Evolutionary conservation across 2,113 vertebrate genomes (phyloP).

Genomic region (Azemiops feae): DNA sequence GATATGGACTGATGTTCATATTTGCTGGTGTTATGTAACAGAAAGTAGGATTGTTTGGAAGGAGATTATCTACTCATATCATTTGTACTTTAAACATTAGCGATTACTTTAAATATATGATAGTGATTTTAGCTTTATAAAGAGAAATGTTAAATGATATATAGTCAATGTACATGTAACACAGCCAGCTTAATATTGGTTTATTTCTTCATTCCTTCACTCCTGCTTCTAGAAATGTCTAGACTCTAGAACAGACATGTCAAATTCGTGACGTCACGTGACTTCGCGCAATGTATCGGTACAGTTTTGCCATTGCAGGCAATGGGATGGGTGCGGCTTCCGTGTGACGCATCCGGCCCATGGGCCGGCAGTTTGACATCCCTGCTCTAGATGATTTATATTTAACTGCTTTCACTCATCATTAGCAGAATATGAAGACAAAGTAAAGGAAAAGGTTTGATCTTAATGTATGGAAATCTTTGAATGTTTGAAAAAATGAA

Average conservation of each 20-base stretch:
- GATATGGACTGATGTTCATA: background rate
- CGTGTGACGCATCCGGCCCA: too few species aligned
- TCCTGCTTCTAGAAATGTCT: background rate
- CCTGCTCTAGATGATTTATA: background rate
- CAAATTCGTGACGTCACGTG: too few species aligned
- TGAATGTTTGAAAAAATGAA: background rate
- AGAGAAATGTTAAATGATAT: background rate
- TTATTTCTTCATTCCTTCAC: background rate
- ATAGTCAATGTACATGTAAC: background rate
- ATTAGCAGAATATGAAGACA: background rate
- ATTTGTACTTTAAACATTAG: background rate
- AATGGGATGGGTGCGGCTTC: too few species aligned
- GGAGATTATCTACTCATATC: background rate
- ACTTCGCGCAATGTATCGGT: too few species aligned
- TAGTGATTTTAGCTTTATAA: background rate
- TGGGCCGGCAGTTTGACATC: too few species aligned
- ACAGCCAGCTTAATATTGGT: background rate
- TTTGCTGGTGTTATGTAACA: background rate
- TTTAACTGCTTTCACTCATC: background rate
- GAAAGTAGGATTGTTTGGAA: background rate
- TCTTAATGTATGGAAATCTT: background rate
- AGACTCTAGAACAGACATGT: too few species aligned
- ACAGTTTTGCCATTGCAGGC: too few species aligned
- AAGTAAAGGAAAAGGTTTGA: background rate
- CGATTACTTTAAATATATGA: background rate